Conservation (phyloP, 64 coral and sea anemone genomes). For the Porites lutea region DNA sequence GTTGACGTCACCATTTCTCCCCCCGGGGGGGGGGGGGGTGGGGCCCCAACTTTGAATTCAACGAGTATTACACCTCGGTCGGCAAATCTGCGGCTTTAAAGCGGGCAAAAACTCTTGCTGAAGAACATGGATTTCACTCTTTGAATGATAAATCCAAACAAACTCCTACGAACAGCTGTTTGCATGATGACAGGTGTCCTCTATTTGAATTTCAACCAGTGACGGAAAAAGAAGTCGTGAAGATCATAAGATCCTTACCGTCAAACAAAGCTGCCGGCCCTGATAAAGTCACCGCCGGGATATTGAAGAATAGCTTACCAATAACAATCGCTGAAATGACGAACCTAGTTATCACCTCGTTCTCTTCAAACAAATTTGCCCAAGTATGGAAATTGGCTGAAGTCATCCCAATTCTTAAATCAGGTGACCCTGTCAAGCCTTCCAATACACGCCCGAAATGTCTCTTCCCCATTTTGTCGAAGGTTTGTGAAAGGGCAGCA, state of each 20-base stretch:
- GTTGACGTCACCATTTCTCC: too few species aligned
- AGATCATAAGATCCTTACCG: not conserved
- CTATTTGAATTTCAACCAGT: constrained; percentile 49
- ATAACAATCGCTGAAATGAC: constrained; percentile 26
- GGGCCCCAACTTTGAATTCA: too few species aligned
- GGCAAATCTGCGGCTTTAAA: constrained; percentile 50
- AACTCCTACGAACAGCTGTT: not conserved
- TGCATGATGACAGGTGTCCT: not conserved
- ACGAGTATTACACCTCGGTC: constrained; percentile 68
- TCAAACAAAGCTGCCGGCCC: constrained; percentile 66
- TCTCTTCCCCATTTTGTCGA: constrained; percentile 40
- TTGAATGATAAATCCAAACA: not conserved
- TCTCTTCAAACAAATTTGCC: constrained; percentile 37
- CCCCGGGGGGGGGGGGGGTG: too few species aligned
- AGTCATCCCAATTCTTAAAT: constrained; percentile 36
- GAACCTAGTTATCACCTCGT: constrained; percentile 26
- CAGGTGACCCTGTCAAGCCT: constrained; percentile 29
- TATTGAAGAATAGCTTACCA: constrained; percentile 67
- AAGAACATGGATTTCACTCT: constrained; percentile 31
- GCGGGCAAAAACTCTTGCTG: constrained; percentile 44
- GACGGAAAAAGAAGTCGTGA: constrained; percentile 17
- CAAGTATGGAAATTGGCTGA: constrained; percentile 53
- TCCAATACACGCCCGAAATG: constrained; percentile 46
- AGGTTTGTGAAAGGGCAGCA: constrained; percentile 27
- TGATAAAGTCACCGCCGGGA: constrained; percentile 51